Percentiles rank a stretch among this genome's conserved stretches.
phyloP scores from a whole-genome alignment of 2,888 invertebrate species.

The Thymelicus acteon region DNA sequence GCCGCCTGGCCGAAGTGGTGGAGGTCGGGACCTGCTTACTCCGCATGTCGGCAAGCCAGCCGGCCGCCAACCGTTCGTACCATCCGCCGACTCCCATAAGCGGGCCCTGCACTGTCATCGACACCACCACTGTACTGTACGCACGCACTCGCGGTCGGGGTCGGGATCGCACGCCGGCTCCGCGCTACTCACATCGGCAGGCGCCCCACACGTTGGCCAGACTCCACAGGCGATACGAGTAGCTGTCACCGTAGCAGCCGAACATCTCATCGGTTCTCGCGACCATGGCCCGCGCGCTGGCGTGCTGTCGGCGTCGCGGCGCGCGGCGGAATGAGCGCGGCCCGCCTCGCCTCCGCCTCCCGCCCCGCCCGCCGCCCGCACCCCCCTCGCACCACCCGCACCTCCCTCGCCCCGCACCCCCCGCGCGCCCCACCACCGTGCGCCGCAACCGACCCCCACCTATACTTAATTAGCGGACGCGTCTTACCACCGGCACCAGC shows the following conservation, averaged over 20 bases:
- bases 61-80: constrained; percentile 80
- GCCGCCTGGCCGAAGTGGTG: constrained; percentile 83
- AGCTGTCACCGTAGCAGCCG: constrained; percentile 90
- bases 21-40: constrained; percentile 83
- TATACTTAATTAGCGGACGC: too few species aligned
- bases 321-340: constrained; percentile 79
- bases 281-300: constrained; percentile 90
- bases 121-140: constrained; percentile 52
- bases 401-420: constrained; percentile 55
- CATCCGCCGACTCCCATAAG: constrained; percentile 82
- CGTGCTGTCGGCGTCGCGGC: constrained; percentile 73
- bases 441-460: constrained; percentile 41
- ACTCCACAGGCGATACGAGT: constrained; percentile 91
- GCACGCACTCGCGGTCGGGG: constrained; percentile 53
- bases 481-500: constrained; percentile 53
- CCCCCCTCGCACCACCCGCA: constrained; percentile 42
- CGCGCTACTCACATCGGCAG: constrained; percentile 88
- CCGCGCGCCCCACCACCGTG: constrained; percentile 47
- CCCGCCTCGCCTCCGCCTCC: constrained; percentile 54
- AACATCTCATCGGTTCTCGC: constrained; percentile 92
- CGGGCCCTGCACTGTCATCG: constrained; percentile 81
- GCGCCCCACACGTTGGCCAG: constrained; percentile 91
- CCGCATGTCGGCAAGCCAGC: constrained; percentile 82
- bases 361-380: constrained; percentile 50
- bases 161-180: constrained; percentile 43